These are phyloP conservation scores for Euphonia xanthogaster DNA, from an alignment of 2,797 vertebrate genomes.

Conservation along the genomic window DNA sequence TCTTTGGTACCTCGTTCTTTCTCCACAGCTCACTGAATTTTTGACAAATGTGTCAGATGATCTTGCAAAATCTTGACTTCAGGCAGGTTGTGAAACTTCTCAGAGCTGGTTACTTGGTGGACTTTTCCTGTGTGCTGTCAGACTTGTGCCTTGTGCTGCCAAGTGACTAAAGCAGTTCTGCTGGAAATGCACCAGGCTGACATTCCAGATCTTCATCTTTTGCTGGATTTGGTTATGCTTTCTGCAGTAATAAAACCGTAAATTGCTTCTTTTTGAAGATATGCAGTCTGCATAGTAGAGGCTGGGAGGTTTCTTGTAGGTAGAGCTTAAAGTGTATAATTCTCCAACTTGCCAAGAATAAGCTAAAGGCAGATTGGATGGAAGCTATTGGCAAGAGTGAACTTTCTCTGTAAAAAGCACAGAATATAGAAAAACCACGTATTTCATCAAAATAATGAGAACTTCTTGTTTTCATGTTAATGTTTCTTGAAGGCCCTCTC, in stretches of 20 bases:
- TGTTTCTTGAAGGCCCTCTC: background rate
- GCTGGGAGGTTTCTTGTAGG: background rate
- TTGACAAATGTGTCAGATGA: background rate
- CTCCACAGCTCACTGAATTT: background rate
- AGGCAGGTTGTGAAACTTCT: background rate
- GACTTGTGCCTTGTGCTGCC: background rate
- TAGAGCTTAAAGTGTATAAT: background rate
- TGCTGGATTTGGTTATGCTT: background rate
- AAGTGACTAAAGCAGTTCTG: background rate
- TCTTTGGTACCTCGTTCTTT: background rate
- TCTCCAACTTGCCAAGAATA: background rate
- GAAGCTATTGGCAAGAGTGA: background rate
- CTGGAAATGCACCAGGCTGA: background rate
- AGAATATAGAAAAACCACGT: background rate
- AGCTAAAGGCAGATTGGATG: background rate
- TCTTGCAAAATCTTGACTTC: background rate
- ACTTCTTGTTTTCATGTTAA: background rate
- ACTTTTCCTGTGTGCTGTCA: background rate
- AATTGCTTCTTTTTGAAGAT: background rate
- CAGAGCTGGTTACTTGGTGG: background rate
- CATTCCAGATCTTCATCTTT: background rate
- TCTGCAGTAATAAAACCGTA: background rate
- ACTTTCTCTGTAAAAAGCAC: background rate
- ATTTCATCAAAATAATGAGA: background rate
- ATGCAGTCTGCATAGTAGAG: background rate